phyloP scores from a whole-genome alignment of 2,797 vertebrate species.

The Caiman crocodilus region DNA sequence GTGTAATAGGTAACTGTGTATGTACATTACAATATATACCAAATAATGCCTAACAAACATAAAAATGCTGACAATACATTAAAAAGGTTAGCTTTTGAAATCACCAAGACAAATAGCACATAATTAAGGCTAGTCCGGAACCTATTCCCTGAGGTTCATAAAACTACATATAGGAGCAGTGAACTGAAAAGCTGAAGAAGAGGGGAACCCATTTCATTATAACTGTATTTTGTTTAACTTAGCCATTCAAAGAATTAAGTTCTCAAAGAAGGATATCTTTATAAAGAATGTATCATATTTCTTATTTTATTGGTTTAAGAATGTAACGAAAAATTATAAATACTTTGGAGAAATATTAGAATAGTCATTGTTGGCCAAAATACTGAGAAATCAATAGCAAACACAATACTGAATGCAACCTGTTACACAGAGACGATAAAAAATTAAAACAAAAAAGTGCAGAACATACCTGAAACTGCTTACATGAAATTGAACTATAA shows the following conservation, averaged over 20 bases:
- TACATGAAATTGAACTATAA: neutral
- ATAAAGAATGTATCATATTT: neutral
- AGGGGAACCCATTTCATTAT: neutral
- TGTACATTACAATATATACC: rapidly evolving
- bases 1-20: neutral
- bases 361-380: no score
- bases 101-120: rapidly evolving
- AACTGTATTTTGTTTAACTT: neutral
- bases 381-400: no score
- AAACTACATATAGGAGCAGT: rapidly evolving
- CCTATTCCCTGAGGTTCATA: neutral
- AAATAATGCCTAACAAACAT: neutral
- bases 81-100: neutral
- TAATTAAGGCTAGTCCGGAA: neutral
- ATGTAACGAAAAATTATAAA: no score
- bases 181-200: neutral
- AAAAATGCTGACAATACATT: rapidly evolving
- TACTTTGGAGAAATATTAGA: no score
- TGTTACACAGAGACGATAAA: no score
- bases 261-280: neutral
- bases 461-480: neutral
- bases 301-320: no score
- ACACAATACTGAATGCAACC: no score
- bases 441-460: neutral
- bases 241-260: neutral